These are phyloP conservation scores for Metallyticus violacea DNA, from an alignment of 2,888 invertebrate genomes.

Conservation along the genomic window DNA sequence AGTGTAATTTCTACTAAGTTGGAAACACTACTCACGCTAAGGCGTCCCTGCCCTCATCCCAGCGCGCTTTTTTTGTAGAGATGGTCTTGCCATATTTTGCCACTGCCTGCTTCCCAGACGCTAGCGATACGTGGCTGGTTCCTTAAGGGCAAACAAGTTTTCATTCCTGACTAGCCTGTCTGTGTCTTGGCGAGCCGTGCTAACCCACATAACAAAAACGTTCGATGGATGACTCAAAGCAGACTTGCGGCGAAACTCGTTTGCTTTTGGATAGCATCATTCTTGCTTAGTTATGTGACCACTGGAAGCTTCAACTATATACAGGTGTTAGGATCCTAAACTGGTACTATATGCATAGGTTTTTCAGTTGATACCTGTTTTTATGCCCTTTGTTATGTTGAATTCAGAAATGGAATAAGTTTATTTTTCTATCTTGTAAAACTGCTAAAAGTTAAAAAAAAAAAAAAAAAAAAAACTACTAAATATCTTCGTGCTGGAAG, in stretches of 20 bases:
- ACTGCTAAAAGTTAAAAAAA: too few species aligned
- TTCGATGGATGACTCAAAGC: background rate
- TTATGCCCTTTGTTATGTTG: too few species aligned
- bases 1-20: background rate
- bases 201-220: background rate
- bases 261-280: background rate
- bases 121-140: background rate
- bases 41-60: background rate
- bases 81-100: background rate
- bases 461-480: too few species aligned
- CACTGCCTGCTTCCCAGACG: background rate
- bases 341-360: too few species aligned
- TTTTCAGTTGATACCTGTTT: too few species aligned
- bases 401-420: too few species aligned
- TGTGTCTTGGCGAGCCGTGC: too few species aligned
- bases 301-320: background rate
- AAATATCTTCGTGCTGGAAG: too few species aligned
- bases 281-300: too few species aligned
- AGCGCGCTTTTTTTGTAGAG: too few species aligned
- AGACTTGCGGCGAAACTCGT: background rate
- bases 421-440: too few species aligned
- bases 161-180: background rate
- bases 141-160: background rate
- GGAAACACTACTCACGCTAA: background rate
- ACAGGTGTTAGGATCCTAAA: too few species aligned